A percentile compares a stretch with the other conserved stretches of the same genome.
These are phyloP conservation scores for Trichogramma pretiosum DNA, from an alignment of 1,140 invertebrate genomes.

Conservation along the genomic window DNA sequence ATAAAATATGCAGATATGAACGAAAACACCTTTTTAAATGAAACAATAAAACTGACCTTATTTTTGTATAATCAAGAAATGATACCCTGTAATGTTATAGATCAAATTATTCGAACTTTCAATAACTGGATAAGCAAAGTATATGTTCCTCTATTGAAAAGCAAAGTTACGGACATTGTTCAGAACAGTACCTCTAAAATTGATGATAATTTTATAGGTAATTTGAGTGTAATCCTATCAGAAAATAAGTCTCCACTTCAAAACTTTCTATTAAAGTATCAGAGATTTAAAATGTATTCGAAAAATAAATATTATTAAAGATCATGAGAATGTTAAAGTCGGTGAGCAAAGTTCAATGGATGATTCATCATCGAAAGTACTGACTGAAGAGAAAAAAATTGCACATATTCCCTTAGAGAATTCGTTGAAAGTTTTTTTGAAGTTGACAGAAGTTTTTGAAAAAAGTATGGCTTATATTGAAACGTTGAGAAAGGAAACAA, in stretches of 20 bases:
- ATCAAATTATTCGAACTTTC: too few relatives aligned
- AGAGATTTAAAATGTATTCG: conserved; percentile 16
- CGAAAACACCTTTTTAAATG: too few relatives aligned
- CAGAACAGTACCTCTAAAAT: too few relatives aligned
- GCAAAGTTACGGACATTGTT: too few relatives aligned
- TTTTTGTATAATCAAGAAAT: too few relatives aligned
- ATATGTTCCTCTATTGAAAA: too few relatives aligned
- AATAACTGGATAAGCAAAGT: too few relatives aligned
- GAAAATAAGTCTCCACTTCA: conserved; percentile 13
- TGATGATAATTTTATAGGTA: too few relatives aligned
- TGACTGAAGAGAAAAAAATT: background rate
- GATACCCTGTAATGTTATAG: too few relatives aligned
- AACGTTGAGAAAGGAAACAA: background rate
- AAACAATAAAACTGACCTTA: too few relatives aligned
- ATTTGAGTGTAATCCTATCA: too few relatives aligned
- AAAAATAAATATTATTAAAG: conserved; percentile 13
- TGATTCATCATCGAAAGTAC: background rate
- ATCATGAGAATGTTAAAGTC: conserved; percentile 13
- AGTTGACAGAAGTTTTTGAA: background rate
- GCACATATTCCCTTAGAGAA: background rate
- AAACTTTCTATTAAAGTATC: conserved; percentile 14
- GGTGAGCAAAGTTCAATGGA: conserved; percentile 11
- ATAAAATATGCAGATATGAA: too few relatives aligned
- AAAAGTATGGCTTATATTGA: background rate
- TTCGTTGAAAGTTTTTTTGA: background rate